These are phyloP conservation scores for Crocallis elinguaria DNA, from an alignment of 2,888 invertebrate species.

Conservation along the genomic window DNA sequence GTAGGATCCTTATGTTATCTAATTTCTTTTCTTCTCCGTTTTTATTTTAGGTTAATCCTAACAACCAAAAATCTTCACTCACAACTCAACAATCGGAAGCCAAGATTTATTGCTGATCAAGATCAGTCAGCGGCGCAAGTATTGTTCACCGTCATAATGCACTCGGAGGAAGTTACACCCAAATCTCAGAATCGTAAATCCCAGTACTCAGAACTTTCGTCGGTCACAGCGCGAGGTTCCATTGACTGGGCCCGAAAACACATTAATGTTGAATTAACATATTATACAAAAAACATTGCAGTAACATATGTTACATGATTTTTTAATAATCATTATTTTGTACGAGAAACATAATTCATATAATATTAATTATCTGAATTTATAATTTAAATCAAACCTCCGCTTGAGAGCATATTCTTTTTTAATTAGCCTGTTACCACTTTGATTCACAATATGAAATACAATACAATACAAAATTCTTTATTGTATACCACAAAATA, in stretches of 20 bases:
- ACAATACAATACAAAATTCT: too few species aligned
- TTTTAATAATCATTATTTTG: too few species aligned
- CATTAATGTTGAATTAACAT: conserved; percentile 77
- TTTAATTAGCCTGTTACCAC: too few species aligned
- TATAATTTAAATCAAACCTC: too few species aligned
- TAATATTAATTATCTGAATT: too few species aligned
- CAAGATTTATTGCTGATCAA: conserved; percentile 19
- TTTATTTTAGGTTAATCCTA: too few species aligned
- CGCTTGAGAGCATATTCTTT: too few species aligned
- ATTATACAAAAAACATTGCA: conserved; percentile 23
- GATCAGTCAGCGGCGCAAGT: conserved; percentile 19
- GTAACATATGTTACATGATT: conserved; percentile 14
- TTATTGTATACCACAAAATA: too few species aligned
- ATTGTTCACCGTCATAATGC: conserved; percentile 42
- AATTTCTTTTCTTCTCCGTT: too few species aligned
- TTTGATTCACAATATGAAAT: too few species aligned
- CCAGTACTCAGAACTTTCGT: conserved; percentile 70
- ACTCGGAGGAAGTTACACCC: conserved; percentile 70
- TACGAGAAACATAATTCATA: too few species aligned
- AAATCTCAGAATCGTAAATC: conserved; percentile 68
- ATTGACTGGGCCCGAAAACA: conserved; percentile 76
- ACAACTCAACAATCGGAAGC: conserved; percentile 8
- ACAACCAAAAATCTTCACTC: neutral
- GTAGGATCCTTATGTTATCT: too few species aligned
- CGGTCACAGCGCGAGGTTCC: conserved; percentile 72